Percentiles rank a stretch among this genome's conserved stretches.
Evolutionary conservation across 2,888 invertebrate genomes (phyloP).

Genomic region (Agriopis marginaria): DNA sequence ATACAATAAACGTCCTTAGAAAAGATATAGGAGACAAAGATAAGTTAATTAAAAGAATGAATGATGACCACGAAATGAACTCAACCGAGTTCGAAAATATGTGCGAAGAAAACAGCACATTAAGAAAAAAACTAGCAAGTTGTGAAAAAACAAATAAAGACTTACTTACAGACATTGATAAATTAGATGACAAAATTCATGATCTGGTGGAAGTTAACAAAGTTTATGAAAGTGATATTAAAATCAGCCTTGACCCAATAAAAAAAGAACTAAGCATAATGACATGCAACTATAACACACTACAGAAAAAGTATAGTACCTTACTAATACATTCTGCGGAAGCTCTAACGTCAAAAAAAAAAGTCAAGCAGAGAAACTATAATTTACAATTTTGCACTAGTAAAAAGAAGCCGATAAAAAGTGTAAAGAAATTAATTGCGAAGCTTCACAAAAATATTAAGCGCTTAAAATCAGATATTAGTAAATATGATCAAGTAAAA

Average conservation of each 20-base stretch:
- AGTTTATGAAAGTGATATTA: neutral
- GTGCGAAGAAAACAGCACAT: neutral
- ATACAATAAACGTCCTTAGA: neutral
- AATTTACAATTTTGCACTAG: neutral
- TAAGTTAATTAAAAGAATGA: neutral
- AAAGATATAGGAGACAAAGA: neutral
- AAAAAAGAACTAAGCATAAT: neutral
- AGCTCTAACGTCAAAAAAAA: neutral
- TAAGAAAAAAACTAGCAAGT: neutral
- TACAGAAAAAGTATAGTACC: slow-evolving; percentile 4
- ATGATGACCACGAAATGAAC: neutral
- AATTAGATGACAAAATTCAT: neutral
- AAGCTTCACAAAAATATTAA: neutral
- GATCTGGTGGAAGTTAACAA: neutral
- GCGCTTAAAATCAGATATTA: neutral
- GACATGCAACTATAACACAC: neutral
- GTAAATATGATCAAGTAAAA: neutral
- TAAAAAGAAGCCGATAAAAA: neutral
- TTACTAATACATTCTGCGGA: neutral
- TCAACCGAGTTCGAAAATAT: neutral
- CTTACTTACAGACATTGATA: neutral
- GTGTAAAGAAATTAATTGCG: neutral
- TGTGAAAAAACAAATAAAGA: neutral
- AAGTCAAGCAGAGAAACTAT: neutral
- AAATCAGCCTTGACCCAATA: neutral